Conservation (phyloP, 2,888 invertebrate genomes). For the Heterodera filipjevi region DNA sequence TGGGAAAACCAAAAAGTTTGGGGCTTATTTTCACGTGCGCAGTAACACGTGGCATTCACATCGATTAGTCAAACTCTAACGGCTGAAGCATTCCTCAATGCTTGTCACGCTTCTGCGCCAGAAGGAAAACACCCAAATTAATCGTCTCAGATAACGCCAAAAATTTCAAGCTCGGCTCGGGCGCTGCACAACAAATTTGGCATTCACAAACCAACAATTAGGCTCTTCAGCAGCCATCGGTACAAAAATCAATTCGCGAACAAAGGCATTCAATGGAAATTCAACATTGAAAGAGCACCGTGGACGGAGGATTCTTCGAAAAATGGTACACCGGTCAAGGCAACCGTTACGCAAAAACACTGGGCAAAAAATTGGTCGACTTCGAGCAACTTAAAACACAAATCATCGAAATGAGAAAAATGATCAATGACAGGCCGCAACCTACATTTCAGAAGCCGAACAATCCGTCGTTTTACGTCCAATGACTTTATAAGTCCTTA, state of each 20-base stretch:
- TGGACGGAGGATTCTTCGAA: slow-evolving; percentile 35
- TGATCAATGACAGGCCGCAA: slow-evolving; percentile 65
- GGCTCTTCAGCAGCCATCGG: no score
- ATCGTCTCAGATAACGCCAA: slow-evolving; percentile 32
- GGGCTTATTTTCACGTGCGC: slow-evolving; percentile 34
- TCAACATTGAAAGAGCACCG: slow-evolving; percentile 22
- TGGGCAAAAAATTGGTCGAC: background rate
- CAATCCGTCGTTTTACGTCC: slow-evolving; percentile 25
- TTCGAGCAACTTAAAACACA: background rate
- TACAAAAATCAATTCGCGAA: background rate
- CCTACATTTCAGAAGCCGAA: slow-evolving; percentile 54
- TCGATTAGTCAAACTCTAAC: slow-evolving; percentile 33
- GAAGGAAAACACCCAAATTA: slow-evolving; percentile 30
- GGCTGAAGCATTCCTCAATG: background rate
- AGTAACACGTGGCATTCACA: slow-evolving; percentile 27
- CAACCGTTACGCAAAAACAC: slow-evolving; percentile 8
- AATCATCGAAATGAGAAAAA: slow-evolving; percentile 55
- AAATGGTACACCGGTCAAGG: slow-evolving; percentile 27
- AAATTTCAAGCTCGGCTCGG: slow-evolving; percentile 17
- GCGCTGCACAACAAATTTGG: background rate
- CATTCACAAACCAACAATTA: background rate
- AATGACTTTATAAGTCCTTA: slow-evolving; percentile 33
- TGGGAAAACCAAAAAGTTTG: slow-evolving; percentile 23
- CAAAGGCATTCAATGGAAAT: slow-evolving; percentile 19
- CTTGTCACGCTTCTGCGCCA: slow-evolving; percentile 24